Base-by-base conservation (phyloP, 2,888 invertebrate species). In the Ommatoiulus sabulosus region DNA sequence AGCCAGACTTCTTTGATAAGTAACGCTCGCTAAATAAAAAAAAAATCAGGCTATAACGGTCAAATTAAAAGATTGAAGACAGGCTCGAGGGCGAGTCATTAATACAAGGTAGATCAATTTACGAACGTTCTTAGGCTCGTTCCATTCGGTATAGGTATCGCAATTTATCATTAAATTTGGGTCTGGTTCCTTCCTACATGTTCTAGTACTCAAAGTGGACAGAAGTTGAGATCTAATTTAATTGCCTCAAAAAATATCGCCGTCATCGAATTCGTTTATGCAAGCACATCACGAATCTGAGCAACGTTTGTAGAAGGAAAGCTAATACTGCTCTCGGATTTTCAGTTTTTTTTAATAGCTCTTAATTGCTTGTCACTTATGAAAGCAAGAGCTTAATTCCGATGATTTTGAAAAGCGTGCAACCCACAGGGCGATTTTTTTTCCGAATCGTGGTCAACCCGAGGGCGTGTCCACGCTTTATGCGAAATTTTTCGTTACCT, bases 311-410 rank as follows among this genome's bases (percentile, higher is more conserved):
- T 20, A 20, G 80, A 35, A 35, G 80, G 80, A 35, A 43, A 72
- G 72, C 24, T 12, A 24, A 80, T 80, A 24, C 80, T 12, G 35
- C 5, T 35, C 80, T 35, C 80, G 35, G 35, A 80, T 80, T 80
- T 80, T 80, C 72, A 6, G 35, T 80, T 80, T 80, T 63, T 80
- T 80, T 86, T 86, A 86, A 86, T 86, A 10, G 86, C 15, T 86
- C 86, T 48, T 86, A 86, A 86, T 86, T 86, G 48, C 86, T 86
- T 86, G 86, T 86, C 86, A 80, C 80, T 80, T 80, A 15, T 80
- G 80, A 80, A 80, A 80, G 80, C 80, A 80, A 80, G 35, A 80
- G 80, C 80, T 80, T 80, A 80, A 80, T 80, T 80, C 80, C 24
- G 35, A 80, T 80, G 80, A 35, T 80, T 80, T 80, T 80, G 80